Evolutionary conservation across 2,888 invertebrate genomes (phyloP), one percentile per base, ranked within the genome.

Genomic region (Thysanoteuthis rhombus): DNA sequence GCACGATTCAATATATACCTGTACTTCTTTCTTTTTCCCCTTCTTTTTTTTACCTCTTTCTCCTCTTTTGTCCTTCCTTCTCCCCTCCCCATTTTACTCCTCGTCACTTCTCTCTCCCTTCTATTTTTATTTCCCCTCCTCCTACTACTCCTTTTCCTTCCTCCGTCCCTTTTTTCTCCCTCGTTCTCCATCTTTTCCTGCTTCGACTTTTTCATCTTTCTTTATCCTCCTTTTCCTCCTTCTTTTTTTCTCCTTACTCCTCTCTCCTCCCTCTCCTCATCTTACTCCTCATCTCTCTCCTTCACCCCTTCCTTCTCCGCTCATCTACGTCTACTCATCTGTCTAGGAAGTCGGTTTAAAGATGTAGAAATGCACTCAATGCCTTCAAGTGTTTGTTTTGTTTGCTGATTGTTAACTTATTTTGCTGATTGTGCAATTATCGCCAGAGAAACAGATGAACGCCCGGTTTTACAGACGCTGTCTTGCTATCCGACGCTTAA

Each of bases 181-280:
- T 28, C 2, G 19, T 28, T 39, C 12, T 19, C 38, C 8, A 10
- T 38, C 19, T 19, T 22, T 1, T 1, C 47, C 1, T 36, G 22
- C 47, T 22, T 19, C 22, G 0, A 0, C 2, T 22, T 22, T 22
- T 0, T 1, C 22, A 3, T 47, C 19, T 19, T 19, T n/a, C n/a
- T 32, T 1, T 32, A 19, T 19, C n/a, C 22, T 19, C 32, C 89
- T 28, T 22, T 32, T 16, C 0, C n/a, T 19, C 3, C 32, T 28
- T 32, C 2, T 32, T 19, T 2, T 19, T 89, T 12, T 19, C 19
- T 32, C n/a, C 32, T 32, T 28, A 3, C 4, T 2, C 32, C 89
- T 4, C 3, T 89, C 19, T 32, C 2, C 3, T 32, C 38, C 19
- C 32, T 22, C 28, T 39, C 28, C 38, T 32, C 38, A 2, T 39